Evolutionary conservation across 2,888 invertebrate genomes (phyloP), one percentile per base, ranked within the genome.

Genomic region (Ischnura elegans): DNA sequence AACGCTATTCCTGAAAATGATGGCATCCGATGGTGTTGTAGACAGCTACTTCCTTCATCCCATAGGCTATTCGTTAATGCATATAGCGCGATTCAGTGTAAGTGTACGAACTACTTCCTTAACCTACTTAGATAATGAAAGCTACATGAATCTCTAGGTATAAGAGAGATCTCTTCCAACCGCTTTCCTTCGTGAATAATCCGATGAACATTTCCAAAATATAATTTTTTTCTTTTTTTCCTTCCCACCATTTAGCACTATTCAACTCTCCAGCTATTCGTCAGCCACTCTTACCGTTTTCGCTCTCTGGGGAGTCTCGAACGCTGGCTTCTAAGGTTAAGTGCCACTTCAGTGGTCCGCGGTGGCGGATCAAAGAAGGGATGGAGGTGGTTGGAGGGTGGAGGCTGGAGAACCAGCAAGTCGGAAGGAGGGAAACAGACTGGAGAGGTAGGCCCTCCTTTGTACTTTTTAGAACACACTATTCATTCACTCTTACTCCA

Each of bases 301-400:
- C 25, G 5, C 45, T 86, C 86, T 21, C 86, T 2, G 43, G 45
- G 45, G 43, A 45, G 86, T 46, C 46, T 86, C 86, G 86, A 86
- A 43, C 86, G 46, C 45, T 46, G 86, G 25, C n/a, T 86, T n/a
- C 46, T 43, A 46, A 25, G 21, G 43, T 86, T 43, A 42, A 86
- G 86, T 86, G 86, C 86, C 46, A 86, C 46, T 86, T n/a, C n/a
- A 86, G 36, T 29, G 76, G 76, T 13, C 51, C 51, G 21, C 86
- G 45, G 43, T 86, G 3, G n/a, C 25, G 25, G 86, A 86, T 86
- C 86, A 86, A 43, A 86, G 46, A 46, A 46, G 46, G 86, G 46
- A 46, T 45, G n/a, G 86, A 13, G 25, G 46, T 46, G n/a, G 21
- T n/a, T n/a, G n/a, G 86, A 25, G 76, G 76, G 29, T n/a, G 76